Conservation (phyloP, 2,888 invertebrate genomes). For the Saturnia pavonia region DNA sequence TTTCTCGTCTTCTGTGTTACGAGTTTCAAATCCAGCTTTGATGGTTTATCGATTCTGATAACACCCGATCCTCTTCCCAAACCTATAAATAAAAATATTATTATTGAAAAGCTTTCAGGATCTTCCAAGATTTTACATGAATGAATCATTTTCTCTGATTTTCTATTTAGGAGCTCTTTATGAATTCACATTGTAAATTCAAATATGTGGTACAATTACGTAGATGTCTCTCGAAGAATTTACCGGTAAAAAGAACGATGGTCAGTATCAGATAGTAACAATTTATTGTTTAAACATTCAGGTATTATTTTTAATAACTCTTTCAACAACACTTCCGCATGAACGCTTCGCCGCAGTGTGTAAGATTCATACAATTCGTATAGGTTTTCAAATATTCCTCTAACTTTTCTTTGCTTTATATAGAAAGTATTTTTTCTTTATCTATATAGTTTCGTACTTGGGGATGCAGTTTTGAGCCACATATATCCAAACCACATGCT, state of each 20-base stretch:
- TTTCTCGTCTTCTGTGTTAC: slow-evolving; percentile 10
- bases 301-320: neutral
- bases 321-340: slow-evolving; percentile 47
- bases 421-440: too few relatives aligned
- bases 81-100: slow-evolving; percentile 37
- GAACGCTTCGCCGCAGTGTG: slow-evolving; percentile 40
- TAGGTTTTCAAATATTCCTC: too few relatives aligned
- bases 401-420: too few relatives aligned
- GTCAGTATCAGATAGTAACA: neutral
- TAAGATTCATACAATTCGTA: neutral
- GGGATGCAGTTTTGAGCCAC: too few relatives aligned
- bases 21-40: neutral
- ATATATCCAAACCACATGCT: too few relatives aligned
- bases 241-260: neutral
- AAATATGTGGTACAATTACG: neutral
- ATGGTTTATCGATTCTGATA: slow-evolving; percentile 11
- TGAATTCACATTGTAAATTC: neutral
- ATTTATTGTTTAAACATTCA: too few relatives aligned
- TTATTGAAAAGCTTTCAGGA: slow-evolving; percentile 1
- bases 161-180: neutral
- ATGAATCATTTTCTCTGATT: neutral
- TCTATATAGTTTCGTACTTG: too few relatives aligned
- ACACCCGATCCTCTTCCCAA: slow-evolving; percentile 11
- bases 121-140: neutral
- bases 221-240: neutral